Percentiles rank a stretch among this genome's conserved stretches.
Conservation (phyloP, 2,113 vertebrate species). For the Mesocricetus auratus region DNA sequence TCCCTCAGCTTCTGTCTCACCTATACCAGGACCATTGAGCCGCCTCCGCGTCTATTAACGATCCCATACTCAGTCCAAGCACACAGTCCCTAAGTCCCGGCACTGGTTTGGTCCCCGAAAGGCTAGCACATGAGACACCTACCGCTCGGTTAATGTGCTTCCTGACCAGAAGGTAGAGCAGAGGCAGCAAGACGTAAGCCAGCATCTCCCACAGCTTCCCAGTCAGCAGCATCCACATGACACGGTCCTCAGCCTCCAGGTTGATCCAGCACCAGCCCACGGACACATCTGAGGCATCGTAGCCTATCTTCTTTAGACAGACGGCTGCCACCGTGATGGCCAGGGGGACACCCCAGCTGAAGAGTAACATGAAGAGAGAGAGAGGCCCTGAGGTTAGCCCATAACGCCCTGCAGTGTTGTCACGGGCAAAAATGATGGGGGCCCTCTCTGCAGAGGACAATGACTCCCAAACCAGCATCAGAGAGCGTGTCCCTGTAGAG, state of each 20-base stretch:
- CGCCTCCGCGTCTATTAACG: fast-evolving
- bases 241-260: conserved; percentile 88
- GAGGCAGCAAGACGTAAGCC: conserved; percentile 93
- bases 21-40: neutral
- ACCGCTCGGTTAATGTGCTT: conserved; percentile 95
- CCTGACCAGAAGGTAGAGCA: conserved; percentile 95
- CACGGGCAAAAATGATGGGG: fast-evolving
- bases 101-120: neutral
- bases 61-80: fast-evolving
- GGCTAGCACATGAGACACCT: conserved; percentile 74
- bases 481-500: neutral
- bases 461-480: neutral
- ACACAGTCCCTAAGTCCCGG: neutral
- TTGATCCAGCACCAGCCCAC: conserved; percentile 99
- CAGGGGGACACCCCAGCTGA: conserved; percentile 96
- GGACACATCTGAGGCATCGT: conserved; percentile 95
- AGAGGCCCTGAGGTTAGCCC: neutral
- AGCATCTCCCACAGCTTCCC: conserved; percentile 97
- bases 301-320: conserved; percentile 94
- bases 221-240: conserved; percentile 96
- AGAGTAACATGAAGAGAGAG: neutral
- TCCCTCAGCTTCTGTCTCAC: neutral
- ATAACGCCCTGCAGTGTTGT: fast-evolving
- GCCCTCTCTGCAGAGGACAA: fast-evolving
- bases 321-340: conserved; percentile 92